phyloP scores from a whole-genome alignment of 2,113 vertebrate genomes.

The Grallaria varia region DNA sequence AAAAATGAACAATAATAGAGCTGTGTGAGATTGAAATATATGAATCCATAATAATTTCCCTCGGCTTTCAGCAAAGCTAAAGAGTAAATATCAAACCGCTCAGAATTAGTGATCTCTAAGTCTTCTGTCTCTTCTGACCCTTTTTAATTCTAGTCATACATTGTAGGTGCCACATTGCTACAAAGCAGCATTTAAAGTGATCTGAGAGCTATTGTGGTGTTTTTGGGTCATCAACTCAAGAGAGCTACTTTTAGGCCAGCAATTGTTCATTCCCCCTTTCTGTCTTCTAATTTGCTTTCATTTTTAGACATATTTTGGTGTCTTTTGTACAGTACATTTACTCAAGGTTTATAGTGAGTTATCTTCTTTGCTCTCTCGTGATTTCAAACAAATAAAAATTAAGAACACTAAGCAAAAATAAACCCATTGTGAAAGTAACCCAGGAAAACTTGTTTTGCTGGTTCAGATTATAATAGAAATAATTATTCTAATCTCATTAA shows the following conservation, averaged over 20 bases:
- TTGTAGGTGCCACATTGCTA: constrained; percentile 70
- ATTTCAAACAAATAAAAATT: constrained; percentile 31
- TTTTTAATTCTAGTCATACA: constrained; percentile 66
- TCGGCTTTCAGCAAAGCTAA: constrained; percentile 69
- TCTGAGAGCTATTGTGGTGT: constrained; percentile 59
- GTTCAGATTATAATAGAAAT: neutral
- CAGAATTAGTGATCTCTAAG: constrained; percentile 71
- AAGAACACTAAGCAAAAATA: neutral
- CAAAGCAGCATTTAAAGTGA: constrained; percentile 76
- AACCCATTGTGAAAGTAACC: constrained; percentile 31
- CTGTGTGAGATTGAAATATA: constrained; percentile 82
- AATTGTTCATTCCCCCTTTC: constrained; percentile 50
- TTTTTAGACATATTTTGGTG: constrained; percentile 39
- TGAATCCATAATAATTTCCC: constrained; percentile 82
- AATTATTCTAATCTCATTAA: constrained; percentile 4
- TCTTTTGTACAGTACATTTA: constrained; percentile 34
- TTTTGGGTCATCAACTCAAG: constrained; percentile 64
- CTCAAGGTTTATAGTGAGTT: neutral
- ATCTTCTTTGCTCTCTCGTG: constrained; percentile 36
- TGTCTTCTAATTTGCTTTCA: constrained; percentile 29
- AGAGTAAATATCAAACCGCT: constrained; percentile 76
- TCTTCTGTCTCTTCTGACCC: constrained; percentile 69
- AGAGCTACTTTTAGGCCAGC: constrained; percentile 59
- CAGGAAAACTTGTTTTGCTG: constrained; percentile 1
- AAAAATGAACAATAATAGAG: constrained; percentile 79